Evolutionary conservation across 2,888 invertebrate species (phyloP).

Genomic region (Branchipolynoe longqiensis): DNA sequence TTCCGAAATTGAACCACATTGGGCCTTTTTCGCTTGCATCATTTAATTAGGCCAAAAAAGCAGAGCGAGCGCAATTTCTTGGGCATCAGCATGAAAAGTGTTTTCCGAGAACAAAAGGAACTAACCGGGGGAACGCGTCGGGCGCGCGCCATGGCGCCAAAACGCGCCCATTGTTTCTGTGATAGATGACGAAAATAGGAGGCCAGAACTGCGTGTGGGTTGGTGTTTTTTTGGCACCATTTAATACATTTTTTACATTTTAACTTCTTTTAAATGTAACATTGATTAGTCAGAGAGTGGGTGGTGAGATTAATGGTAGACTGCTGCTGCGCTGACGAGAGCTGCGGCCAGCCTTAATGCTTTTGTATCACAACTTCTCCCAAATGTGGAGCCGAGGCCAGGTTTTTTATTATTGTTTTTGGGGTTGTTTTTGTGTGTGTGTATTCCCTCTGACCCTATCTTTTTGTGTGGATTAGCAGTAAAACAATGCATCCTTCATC

Average conservation of each 20-base stretch:
- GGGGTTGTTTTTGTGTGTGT: too few relatives aligned
- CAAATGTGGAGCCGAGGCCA: too few relatives aligned
- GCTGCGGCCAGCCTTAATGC: not conserved
- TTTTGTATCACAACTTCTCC: not conserved
- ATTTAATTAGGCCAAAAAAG: conserved; percentile 37
- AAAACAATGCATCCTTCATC: conserved; percentile 11
- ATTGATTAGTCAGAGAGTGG: conserved; percentile 36
- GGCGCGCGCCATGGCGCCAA: not conserved
- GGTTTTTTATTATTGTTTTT: too few relatives aligned
- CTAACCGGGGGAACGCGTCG: not conserved
- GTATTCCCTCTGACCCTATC: too few relatives aligned
- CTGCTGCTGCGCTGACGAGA: not conserved
- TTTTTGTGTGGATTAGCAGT: not conserved
- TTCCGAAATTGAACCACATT: not conserved
- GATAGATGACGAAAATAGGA: conserved; percentile 43
- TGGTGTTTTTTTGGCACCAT: not conserved
- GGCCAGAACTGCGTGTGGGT: too few relatives aligned
- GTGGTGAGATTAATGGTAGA: conserved; percentile 31
- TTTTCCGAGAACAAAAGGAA: conserved; percentile 19
- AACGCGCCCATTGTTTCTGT: conserved; percentile 34
- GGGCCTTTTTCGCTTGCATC: not conserved
- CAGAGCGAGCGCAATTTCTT: conserved; percentile 11
- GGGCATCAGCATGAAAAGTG: conserved; percentile 36
- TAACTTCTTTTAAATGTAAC: too few relatives aligned
- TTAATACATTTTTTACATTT: too few relatives aligned